Conservation (phyloP, 2,888 invertebrate genomes). For the Drosophila seclusa region DNA sequence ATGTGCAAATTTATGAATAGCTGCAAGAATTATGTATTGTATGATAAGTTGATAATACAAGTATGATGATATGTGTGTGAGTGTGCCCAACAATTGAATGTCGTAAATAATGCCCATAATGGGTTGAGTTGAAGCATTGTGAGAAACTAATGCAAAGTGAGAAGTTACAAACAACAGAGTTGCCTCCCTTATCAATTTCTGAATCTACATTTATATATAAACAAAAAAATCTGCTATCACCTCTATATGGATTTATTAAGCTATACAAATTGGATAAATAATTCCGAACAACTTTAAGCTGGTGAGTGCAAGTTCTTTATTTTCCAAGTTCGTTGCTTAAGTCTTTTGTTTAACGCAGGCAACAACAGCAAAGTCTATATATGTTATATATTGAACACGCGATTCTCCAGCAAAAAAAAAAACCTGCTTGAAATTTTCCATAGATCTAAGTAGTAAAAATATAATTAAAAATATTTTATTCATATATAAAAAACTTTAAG, state of each 20-base stretch:
- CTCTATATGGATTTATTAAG: conserved; percentile 72
- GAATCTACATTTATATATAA: conserved; percentile 55
- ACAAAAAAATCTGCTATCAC: conserved; percentile 29
- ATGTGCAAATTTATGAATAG: conserved; percentile 73
- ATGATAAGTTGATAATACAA: conserved; percentile 72
- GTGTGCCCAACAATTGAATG: conserved; percentile 74
- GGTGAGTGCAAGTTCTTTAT: conserved; percentile 74
- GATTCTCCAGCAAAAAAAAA: conserved; percentile 19
- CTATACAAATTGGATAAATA: conserved; percentile 79
- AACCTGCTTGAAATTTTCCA: conserved; percentile 42
- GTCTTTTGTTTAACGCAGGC: conserved; percentile 61
- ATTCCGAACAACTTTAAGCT: conserved; percentile 68
- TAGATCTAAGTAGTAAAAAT: conserved; percentile 28
- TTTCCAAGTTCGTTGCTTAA: conserved; percentile 67
- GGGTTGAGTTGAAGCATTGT: conserved; percentile 72
- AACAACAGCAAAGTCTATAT: conserved; percentile 12
- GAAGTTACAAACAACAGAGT: conserved; percentile 48
- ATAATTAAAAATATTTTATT: conserved; percentile 29
- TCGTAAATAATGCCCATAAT: conserved; percentile 76
- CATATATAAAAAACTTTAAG: conserved; percentile 35
- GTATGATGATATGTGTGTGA: conserved; percentile 74
- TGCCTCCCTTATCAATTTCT: conserved; percentile 55
- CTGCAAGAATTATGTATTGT: conserved; percentile 74
- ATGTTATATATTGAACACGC: conserved; percentile 46
- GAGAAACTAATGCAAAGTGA: conserved; percentile 75